phyloP scores from a whole-genome alignment of 2,888 invertebrate species.

The Lasius platythorax region DNA sequence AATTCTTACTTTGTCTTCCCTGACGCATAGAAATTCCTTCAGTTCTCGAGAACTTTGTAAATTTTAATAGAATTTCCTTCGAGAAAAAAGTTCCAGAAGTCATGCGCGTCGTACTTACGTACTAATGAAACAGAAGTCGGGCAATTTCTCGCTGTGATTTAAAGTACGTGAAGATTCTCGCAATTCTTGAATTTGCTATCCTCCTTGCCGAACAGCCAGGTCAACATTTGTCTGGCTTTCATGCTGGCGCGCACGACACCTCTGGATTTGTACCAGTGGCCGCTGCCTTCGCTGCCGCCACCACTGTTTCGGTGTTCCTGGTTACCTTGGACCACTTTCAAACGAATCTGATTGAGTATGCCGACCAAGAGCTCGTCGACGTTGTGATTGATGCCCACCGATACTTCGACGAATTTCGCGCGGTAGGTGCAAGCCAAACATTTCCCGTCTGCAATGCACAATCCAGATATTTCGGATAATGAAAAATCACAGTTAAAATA shows the following conservation, averaged over 20 bases:
- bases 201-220: constrained; percentile 96
- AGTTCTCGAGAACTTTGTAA: neutral
- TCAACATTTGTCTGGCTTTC: constrained; percentile 96
- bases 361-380: constrained; percentile 98
- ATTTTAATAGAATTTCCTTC: constrained; percentile 4
- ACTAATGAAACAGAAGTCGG: constrained; percentile 19
- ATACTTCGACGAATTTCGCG: constrained; percentile 97
- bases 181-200: constrained; percentile 97
- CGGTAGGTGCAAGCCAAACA: constrained; percentile 96
- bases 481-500: neutral
- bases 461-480: neutral
- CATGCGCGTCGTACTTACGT: constrained; percentile 27
- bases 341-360: constrained; percentile 95
- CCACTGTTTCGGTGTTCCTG: constrained; percentile 84
- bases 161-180: constrained; percentile 92
- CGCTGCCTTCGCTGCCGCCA: constrained; percentile 85
- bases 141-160: constrained; percentile 38
- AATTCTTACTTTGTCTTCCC: neutral
- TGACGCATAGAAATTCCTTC: constrained; percentile 1
- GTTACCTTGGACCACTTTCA: constrained; percentile 90
- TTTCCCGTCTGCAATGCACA: constrained; percentile 92
- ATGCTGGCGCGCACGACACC: constrained; percentile 95
- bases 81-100: constrained; percentile 13
- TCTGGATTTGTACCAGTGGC: constrained; percentile 94
- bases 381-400: constrained; percentile 98